These are phyloP conservation scores for Engraulis encrasicolus DNA, from an alignment of 2,113 vertebrate species.

Conservation along the genomic window DNA sequence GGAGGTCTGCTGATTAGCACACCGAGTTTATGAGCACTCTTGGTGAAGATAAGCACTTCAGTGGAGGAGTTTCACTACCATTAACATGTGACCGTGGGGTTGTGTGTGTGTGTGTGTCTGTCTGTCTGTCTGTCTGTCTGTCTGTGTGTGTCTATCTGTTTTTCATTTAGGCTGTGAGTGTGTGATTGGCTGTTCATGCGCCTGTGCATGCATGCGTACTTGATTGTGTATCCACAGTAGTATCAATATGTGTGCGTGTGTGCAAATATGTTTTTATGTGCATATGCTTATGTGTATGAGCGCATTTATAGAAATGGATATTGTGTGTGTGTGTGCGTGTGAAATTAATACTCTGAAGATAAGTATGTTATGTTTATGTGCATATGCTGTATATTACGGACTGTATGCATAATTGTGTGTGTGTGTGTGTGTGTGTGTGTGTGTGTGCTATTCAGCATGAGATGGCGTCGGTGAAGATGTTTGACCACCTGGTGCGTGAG, in stretches of 20 bases:
- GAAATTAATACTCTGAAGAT: not conserved
- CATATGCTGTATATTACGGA: too few relatives aligned
- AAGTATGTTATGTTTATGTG: too few relatives aligned
- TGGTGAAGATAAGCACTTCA: not conserved
- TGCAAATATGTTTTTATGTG: not conserved
- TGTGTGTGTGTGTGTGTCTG: too few relatives aligned
- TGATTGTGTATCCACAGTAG: too few relatives aligned
- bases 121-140: too few relatives aligned
- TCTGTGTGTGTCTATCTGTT: too few relatives aligned
- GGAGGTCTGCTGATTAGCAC: not conserved
- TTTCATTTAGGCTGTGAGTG: too few relatives aligned
- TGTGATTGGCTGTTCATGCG: too few relatives aligned
- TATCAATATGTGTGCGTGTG: not conserved
- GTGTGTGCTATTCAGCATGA: conserved; percentile 78
- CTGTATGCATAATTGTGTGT: not conserved
- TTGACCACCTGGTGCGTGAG: conserved; percentile 82
- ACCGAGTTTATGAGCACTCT: not conserved
- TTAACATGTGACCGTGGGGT: not conserved
- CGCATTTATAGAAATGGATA: too few relatives aligned
- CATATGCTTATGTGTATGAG: not conserved
- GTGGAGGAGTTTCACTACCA: not conserved
- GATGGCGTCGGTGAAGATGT: conserved; percentile 85
- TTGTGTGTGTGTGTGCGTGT: not conserved
- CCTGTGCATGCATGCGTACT: too few relatives aligned
- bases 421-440: not conserved